Evolutionary conservation across 2,113 vertebrate species (phyloP), one percentile per base, ranked within the genome.

Genomic region (Xiphophorus hellerii): DNA sequence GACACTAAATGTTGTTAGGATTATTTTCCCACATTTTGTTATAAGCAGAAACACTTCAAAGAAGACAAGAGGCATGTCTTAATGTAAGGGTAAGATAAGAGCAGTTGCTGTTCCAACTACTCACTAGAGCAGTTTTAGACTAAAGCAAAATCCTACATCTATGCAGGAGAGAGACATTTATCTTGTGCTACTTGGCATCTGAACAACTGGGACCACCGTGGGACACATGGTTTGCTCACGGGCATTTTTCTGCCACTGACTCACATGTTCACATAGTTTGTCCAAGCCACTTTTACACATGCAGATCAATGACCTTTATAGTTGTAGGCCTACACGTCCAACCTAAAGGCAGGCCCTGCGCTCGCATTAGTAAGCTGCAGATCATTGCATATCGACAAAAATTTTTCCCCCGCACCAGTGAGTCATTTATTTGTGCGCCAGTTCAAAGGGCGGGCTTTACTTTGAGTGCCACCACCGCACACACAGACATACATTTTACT

Each of bases 51-150:
- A 31, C 81, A 74, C 62, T 75, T 61, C 29, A 71, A 25, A 73
- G 12, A 35, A 80, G 31, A 74, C 63, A 78, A 29, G n/a, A 71
- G 62, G 33, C 30, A 78, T 42, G 67, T 42, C 42, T 69, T 51
- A 65, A 71, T 29, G 62, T 77, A 63, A 62, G 31, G 20, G 17
- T 20, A 48, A 20, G 44, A 48, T 5, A 20, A 48, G 44, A 58
- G 64, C 2, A 28, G 39, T 42, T 44, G 17, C 60, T 33, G 37
- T 37, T 71, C 8, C 13, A 15, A 31, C n/a, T 33, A 39, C 75
- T 77, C 31, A 37, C 65, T 48, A 14, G 54, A 75, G 73, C 68
- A 66, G 76, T 80, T 62, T 80, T 73, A 80, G 66, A 76, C 81
- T 65, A 69, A 81, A 77, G 80, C 71, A 73, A 63, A 71, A 33